These are phyloP conservation scores for Drosophila hawaiiensis DNA, from an alignment of 2,888 invertebrate species.

Conservation along the genomic window DNA sequence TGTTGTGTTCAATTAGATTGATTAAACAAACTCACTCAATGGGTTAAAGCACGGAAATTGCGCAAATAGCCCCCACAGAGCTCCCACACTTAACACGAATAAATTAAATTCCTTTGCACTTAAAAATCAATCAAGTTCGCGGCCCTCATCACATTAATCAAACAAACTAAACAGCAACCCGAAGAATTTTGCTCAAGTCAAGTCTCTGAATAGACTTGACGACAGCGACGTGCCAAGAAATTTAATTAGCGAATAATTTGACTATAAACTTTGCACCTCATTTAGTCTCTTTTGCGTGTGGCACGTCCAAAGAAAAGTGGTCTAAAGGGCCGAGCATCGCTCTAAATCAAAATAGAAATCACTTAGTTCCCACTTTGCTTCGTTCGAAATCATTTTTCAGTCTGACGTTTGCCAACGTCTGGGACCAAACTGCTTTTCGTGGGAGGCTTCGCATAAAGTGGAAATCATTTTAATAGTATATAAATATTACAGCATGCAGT, in stretches of 20 bases:
- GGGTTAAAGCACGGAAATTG: neutral
- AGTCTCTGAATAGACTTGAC: conserved; percentile 34
- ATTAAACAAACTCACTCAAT: conserved; percentile 4
- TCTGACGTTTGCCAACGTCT: conserved; percentile 9
- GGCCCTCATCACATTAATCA: conserved; percentile 56
- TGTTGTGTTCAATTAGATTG: conserved; percentile 14
- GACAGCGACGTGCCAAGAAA: conserved; percentile 67
- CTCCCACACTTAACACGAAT: conserved; percentile 20
- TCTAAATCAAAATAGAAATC: conserved; percentile 51
- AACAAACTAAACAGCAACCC: conserved; percentile 42
- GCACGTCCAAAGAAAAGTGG: conserved; percentile 19
- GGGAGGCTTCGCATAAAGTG: conserved; percentile 18
- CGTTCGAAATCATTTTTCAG: conserved; percentile 44
- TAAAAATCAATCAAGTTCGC: conserved; percentile 70
- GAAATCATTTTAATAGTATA: conserved; percentile 54
- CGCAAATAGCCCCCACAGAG: neutral
- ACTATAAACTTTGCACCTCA: conserved; percentile 56
- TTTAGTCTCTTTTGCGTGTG: conserved; percentile 19
- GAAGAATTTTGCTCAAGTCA: conserved; percentile 15
- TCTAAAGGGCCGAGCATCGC: conserved; percentile 28
- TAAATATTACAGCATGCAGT: conserved; percentile 55
- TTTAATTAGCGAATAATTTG: conserved; percentile 73
- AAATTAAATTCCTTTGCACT: conserved; percentile 60
- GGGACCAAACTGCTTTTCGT: neutral
- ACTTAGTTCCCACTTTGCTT: conserved; percentile 23